phyloP scores from a whole-genome alignment of 2,888 invertebrate genomes.

The Trichacis sp. region DNA sequence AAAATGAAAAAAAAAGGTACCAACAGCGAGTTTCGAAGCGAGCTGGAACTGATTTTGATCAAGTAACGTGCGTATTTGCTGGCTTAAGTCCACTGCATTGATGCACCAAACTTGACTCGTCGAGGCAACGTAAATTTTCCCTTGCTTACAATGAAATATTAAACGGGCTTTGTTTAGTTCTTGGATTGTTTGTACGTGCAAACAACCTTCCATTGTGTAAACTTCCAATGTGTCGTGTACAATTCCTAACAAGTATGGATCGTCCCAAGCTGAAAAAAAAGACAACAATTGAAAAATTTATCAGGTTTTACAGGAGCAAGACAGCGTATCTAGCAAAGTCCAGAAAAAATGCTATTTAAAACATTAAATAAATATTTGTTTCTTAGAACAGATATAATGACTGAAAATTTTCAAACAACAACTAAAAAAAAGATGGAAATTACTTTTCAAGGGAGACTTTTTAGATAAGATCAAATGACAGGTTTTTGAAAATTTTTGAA shows the following conservation, averaged over 20 bases:
- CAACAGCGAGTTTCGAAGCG: conserved; percentile 90
- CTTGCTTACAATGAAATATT: conserved; percentile 80
- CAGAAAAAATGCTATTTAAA: too few species aligned
- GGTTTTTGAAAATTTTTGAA: too few species aligned
- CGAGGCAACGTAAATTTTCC: conserved; percentile 88
- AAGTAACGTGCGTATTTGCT: conserved; percentile 86
- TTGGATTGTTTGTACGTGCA: conserved; percentile 84
- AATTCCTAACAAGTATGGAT: conserved; percentile 91
- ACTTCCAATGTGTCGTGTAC: conserved; percentile 87
- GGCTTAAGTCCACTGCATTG: conserved; percentile 81
- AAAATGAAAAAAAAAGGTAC: conserved; percentile 53
- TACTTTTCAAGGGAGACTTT: too few species aligned
- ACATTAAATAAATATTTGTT: too few species aligned
- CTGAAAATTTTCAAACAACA: conserved; percentile 8
- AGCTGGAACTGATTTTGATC: conserved; percentile 94
- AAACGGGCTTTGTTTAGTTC: conserved; percentile 82
- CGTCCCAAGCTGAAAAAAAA: conserved; percentile 96
- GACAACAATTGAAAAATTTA: too few species aligned
- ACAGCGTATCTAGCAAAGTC: too few species aligned
- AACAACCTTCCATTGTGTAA: conserved; percentile 84
- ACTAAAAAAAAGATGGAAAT: too few species aligned
- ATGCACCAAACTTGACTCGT: conserved; percentile 91
- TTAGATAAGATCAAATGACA: too few species aligned
- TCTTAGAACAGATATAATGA: too few species aligned
- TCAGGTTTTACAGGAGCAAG: too few species aligned